Percentiles rank a stretch among this genome's conserved stretches.
These are phyloP conservation scores for Syndactyla subalaris DNA, from an alignment of 2,797 vertebrate species.

Conservation along the genomic window DNA sequence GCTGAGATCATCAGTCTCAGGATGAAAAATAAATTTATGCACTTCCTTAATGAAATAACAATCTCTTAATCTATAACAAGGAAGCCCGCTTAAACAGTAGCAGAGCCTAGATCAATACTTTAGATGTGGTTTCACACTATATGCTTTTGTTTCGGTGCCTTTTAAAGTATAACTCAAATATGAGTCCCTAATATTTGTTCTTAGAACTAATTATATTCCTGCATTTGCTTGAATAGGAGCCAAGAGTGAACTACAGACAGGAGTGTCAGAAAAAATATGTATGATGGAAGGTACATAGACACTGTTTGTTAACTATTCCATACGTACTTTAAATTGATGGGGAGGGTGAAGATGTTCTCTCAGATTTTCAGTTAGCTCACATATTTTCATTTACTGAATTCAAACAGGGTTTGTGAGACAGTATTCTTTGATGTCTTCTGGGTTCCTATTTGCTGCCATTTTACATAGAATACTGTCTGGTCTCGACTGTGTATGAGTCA, in stretches of 20 bases:
- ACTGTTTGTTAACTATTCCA: background rate
- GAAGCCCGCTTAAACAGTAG: background rate
- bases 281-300: background rate
- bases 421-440: background rate
- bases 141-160: background rate
- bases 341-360: background rate
- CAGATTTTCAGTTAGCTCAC: background rate
- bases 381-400: background rate
- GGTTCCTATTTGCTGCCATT: background rate
- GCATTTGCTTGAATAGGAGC: conserved; percentile 1
- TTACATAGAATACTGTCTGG: background rate
- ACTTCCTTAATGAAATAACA: background rate
- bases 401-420: background rate
- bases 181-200: background rate
- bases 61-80: background rate
- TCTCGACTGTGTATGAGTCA: conserved; percentile 10
- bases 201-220: background rate
- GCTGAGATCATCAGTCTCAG: background rate
- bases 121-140: background rate
- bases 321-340: background rate
- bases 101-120: background rate
- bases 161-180: conserved; percentile 11
- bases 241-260: background rate
- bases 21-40: background rate
- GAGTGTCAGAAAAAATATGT: background rate